Evolutionary conservation across 2,888 invertebrate species (phyloP).

Genomic region (Tetramorium bicarinatum): DNA sequence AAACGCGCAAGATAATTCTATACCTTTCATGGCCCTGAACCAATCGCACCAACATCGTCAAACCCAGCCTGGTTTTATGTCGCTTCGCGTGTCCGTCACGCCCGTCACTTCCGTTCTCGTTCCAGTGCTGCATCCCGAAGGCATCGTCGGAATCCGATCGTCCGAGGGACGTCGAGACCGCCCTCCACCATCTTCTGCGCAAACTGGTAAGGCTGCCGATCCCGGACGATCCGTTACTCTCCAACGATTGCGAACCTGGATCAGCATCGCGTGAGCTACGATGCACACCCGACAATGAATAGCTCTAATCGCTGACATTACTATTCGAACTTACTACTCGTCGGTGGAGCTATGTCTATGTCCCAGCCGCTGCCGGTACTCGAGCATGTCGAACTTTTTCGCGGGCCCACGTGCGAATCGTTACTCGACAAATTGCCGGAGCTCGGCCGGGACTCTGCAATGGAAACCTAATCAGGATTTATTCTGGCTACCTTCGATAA

Average conservation of each 20-base stretch:
- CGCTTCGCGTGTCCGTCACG: slow-evolving; percentile 77
- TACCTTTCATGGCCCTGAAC: slow-evolving; percentile 88
- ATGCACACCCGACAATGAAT: slow-evolving; percentile 14
- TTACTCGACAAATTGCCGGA: slow-evolving; percentile 83
- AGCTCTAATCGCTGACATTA: slow-evolving; percentile 15
- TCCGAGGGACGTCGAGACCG: slow-evolving; percentile 88
- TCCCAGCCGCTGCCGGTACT: slow-evolving; percentile 84
- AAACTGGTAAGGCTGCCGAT: slow-evolving; percentile 87
- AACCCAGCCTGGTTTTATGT: slow-evolving; percentile 89
- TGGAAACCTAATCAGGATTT: slow-evolving; percentile 41
- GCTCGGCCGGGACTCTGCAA: slow-evolving; percentile 80
- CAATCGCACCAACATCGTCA: slow-evolving; percentile 90
- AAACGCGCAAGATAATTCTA: neutral
- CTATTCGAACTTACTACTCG: slow-evolving; percentile 77
- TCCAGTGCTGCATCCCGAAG: slow-evolving; percentile 80
- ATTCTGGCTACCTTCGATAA: slow-evolving; percentile 12
- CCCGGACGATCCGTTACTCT: slow-evolving; percentile 81
- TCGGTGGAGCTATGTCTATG: slow-evolving; percentile 78
- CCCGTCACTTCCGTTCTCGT: slow-evolving; percentile 73
- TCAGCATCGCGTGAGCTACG: slow-evolving; percentile 53
- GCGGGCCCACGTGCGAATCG: slow-evolving; percentile 76
- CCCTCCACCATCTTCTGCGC: slow-evolving; percentile 88
- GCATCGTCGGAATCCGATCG: slow-evolving; percentile 84
- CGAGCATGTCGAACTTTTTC: slow-evolving; percentile 83
- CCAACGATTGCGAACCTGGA: slow-evolving; percentile 83